Percentiles rank a stretch among this genome's conserved stretches.
phyloP scores from a whole-genome alignment of 1,140 invertebrate genomes.

The Rhyzopertha dominica region DNA sequence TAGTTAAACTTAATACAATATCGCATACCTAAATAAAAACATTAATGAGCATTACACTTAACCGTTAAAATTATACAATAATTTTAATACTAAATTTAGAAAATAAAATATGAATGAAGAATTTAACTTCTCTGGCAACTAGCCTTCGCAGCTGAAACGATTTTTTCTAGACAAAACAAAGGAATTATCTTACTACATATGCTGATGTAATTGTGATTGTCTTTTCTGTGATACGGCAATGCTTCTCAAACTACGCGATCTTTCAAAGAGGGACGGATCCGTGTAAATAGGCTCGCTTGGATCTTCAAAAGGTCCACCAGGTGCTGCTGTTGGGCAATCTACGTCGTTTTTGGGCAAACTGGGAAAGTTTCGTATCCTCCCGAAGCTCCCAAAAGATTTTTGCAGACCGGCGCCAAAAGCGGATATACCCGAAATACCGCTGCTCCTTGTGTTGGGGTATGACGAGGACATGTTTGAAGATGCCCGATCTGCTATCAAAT shows the following conservation, averaged over 20 bases:
- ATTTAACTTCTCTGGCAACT: no score
- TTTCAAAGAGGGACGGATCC: constrained; percentile 84
- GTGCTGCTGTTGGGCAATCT: constrained; percentile 30
- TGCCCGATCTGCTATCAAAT: constrained; percentile 54
- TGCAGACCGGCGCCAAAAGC: constrained; percentile 36
- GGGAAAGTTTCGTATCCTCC: constrained; percentile 43
- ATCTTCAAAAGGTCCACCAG: constrained; percentile 60
- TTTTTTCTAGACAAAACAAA: no score
- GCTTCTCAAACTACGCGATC: constrained; percentile 61
- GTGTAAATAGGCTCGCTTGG: constrained; percentile 91
- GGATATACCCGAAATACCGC: constrained; percentile 35
- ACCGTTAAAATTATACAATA: no score
- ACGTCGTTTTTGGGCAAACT: constrained; percentile 28
- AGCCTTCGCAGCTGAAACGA: no score
- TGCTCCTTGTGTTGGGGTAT: constrained; percentile 36
- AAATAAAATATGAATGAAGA: no score
- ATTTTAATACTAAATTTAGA: no score
- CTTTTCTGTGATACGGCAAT: constrained; percentile 43
- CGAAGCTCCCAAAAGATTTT: constrained; percentile 42
- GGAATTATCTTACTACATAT: no score
- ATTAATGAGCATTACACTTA: constrained; percentile 9
- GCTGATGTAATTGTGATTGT: no score
- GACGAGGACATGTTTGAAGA: constrained; percentile 35
- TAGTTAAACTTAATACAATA: constrained; percentile 15
- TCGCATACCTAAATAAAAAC: constrained; percentile 11